A percentile compares a stretch with the other conserved stretches of the same genome.
phyloP scores from a whole-genome alignment of 2,113 vertebrate species.

The Eudyptes chrysolophus region DNA sequence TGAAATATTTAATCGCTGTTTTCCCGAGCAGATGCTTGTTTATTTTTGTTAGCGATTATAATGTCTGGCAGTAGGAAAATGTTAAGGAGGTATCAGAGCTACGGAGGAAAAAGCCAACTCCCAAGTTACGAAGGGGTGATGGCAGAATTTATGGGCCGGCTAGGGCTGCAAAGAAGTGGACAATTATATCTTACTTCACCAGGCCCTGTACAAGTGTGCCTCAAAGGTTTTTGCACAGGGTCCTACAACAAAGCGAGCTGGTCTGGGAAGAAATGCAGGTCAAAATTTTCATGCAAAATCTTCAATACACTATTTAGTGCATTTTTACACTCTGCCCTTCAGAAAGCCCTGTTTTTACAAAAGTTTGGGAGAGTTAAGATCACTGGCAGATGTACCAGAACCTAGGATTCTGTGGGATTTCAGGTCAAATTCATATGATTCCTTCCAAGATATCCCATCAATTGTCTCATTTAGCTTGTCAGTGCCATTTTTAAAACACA shows the following conservation, averaged over 20 bases:
- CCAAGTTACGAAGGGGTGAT: background rate
- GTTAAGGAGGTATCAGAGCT: background rate
- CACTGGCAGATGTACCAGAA: background rate
- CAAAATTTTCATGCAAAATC: background rate
- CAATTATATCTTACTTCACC: background rate
- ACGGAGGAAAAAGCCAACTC: background rate
- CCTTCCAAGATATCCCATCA: background rate
- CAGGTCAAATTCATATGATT: background rate
- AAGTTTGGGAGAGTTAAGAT: background rate
- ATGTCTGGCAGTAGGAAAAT: background rate
- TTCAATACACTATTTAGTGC: background rate
- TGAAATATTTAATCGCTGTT: background rate
- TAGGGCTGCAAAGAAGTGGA: background rate
- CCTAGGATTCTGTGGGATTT: background rate
- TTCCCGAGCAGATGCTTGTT: background rate
- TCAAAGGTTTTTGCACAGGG: background rate
- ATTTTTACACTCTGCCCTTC: background rate
- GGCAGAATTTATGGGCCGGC: background rate
- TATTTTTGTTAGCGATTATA: background rate
- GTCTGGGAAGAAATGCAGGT: background rate
- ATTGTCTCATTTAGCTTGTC: background rate
- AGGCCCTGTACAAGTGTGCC: no score
- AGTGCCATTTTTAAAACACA: background rate
- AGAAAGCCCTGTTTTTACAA: background rate
- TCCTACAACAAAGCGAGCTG: background rate